These are phyloP conservation scores for Eulithis testata DNA, from an alignment of 2,888 invertebrate species.

Conservation along the genomic window DNA sequence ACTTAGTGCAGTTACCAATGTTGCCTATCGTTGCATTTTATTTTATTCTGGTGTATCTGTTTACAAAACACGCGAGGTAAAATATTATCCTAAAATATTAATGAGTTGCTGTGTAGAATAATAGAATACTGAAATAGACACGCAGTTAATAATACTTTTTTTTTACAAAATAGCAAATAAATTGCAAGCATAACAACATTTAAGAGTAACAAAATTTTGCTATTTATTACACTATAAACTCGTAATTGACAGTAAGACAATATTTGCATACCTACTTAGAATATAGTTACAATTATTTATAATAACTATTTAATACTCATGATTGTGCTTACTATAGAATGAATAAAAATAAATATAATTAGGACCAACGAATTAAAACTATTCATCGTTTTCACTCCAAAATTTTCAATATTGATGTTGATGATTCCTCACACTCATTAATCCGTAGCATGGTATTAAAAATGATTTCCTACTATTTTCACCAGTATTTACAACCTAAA, in stretches of 20 bases:
- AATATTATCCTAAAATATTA: background rate
- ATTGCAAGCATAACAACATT: conserved; percentile 7
- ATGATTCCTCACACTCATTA: conserved; percentile 16
- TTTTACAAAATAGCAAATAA: conserved; percentile 20
- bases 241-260: conserved; percentile 42
- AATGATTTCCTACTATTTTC: conserved; percentile 24
- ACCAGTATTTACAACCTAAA: conserved; percentile 33
- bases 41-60: background rate
- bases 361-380: background rate
- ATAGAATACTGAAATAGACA: background rate
- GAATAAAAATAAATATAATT: no score
- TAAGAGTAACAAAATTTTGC: conserved; percentile 16
- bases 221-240: conserved; percentile 32
- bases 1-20: conserved; percentile 11
- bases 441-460: conserved; percentile 10
- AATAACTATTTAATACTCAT: conserved; percentile 13
- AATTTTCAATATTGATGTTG: conserved; percentile 5
- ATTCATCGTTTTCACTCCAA: conserved; percentile 1
- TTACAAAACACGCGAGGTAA: background rate
- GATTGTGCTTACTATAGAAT: conserved; percentile 6
- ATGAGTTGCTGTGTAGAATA: background rate
- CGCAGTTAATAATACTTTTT: conserved; percentile 8
- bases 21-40: conserved; percentile 1
- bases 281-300: conserved; percentile 8
- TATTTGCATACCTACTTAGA: conserved; percentile 25